Base-by-base conservation (phyloP, 2,888 invertebrate species). In the Noctua fimbriata region DNA sequence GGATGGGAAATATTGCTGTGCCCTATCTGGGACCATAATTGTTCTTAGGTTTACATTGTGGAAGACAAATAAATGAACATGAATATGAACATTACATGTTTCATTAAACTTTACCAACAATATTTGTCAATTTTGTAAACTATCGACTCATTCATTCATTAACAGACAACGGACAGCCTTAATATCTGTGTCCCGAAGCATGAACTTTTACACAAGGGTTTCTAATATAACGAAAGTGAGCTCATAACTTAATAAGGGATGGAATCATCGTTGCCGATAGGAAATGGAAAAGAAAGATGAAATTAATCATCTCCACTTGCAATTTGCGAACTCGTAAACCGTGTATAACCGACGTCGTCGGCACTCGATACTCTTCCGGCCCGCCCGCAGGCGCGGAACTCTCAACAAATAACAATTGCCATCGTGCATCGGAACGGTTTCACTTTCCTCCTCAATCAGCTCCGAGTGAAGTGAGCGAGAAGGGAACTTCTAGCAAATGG, bases 361-460 rank as follows among this genome's bases (percentile, higher is more conserved):
- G 36, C 16, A 73, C 41, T 79, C 28, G 52, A 52, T 49, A 66
- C 47, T 77, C 70, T 87, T 88, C 86, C 88, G 88, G 72, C 14
- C 63, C 77, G 83, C 78, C 63, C 65, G 78, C 76, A 72, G 88
- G 36, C 80, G 78, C 86, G 83, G 88, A 86, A 88, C 88, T 76
- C 76, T 82, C 76, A 77, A 79, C 85, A 84, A 84, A 81, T 76
- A 87, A 73, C 85, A 87, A 85, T 85, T 81, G 75, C 65, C 47
- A 83, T 32, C 82, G 65, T 49, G n/a, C 47, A 82, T 85, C 88
- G 88, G 83, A 87, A 88, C 87, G 32, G 85, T 91, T 90, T 90
- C 90, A 88, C 90, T 91, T 91, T 89, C 85, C 81, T 89, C 78
- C 32, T 74, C 71, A 80, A 76, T 69, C 69, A 73, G 32, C n/a